These are phyloP conservation scores for Anabas testudineus DNA, from an alignment of 2,797 vertebrate species.

Conservation along the genomic window DNA sequence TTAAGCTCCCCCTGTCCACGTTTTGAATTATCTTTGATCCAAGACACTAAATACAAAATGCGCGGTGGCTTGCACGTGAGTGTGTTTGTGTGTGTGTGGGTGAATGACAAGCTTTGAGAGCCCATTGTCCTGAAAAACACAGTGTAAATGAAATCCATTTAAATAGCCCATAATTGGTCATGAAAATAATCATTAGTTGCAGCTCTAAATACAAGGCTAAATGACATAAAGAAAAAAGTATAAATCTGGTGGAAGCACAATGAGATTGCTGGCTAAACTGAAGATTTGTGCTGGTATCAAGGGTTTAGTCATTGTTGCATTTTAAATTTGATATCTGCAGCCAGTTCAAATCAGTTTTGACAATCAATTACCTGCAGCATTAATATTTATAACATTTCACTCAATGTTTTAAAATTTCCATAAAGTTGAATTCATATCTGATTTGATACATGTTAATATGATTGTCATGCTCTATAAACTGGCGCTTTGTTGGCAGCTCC, in stretches of 20 bases:
- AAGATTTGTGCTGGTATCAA: background rate
- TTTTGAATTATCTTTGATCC: constrained; percentile 12
- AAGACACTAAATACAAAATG: background rate
- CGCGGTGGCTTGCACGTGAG: background rate
- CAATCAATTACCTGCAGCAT: constrained; percentile 50
- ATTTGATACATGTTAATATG: constrained; percentile 46
- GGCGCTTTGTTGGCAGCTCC: constrained; percentile 33
- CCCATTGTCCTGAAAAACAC: background rate
- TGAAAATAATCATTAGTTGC: constrained; percentile 31
- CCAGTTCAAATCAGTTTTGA: constrained; percentile 51
- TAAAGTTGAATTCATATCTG: constrained; percentile 47
- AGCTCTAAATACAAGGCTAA: constrained; percentile 4
- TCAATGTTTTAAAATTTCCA: constrained; percentile 41
- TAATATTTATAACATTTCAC: constrained; percentile 44
- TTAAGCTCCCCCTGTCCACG: background rate
- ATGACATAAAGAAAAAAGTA: constrained; percentile 2
- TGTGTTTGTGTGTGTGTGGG: background rate
- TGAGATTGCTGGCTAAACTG: constrained; percentile 7
- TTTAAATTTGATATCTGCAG: constrained; percentile 48
- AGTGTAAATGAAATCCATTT: constrained; percentile 15
- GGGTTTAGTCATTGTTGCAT: constrained; percentile 15
- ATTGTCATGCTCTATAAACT: constrained; percentile 51
- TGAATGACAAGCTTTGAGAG: constrained; percentile 8
- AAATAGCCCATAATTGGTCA: constrained; percentile 18
- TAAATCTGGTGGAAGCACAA: constrained; percentile 11